phyloP scores from a whole-genome alignment of 2,797 vertebrate genomes.

The Valencia hispanica region DNA sequence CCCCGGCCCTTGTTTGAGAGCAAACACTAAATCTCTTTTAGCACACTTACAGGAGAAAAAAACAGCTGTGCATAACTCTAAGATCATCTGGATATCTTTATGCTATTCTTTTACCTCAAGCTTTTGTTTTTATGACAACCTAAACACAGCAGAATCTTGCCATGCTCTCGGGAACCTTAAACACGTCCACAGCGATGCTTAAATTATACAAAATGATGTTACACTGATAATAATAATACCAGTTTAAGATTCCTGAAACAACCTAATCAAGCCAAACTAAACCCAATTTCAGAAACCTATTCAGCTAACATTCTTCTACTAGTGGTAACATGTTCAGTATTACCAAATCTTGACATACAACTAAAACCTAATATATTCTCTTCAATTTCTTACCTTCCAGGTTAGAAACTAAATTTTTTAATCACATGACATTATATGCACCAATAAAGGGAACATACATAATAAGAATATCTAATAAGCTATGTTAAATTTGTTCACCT shows the following conservation, averaged over 20 bases:
- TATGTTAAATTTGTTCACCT: background rate
- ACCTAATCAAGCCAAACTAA: background rate
- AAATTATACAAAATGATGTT: background rate
- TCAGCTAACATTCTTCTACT: background rate
- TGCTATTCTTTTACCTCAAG: slow-evolving; percentile 33
- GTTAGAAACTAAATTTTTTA: background rate
- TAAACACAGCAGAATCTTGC: background rate
- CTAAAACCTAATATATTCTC: no score
- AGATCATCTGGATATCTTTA: slow-evolving; percentile 29
- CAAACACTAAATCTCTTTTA: slow-evolving; percentile 38
- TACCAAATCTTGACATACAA: no score
- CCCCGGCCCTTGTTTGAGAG: slow-evolving; percentile 33
- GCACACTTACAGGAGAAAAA: slow-evolving; percentile 11
- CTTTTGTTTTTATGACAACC: slow-evolving; percentile 31
- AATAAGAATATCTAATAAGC: background rate
- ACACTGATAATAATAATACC: background rate
- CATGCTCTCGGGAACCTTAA: no score
- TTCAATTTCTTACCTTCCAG: background rate
- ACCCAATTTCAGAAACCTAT: background rate
- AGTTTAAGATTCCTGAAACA: background rate
- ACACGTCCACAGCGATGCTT: background rate
- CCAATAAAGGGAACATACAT: background rate
- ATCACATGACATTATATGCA: background rate
- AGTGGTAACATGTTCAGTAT: background rate
- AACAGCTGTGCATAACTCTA: slow-evolving; percentile 16